These are phyloP conservation scores for Prunella himalayana DNA, from an alignment of 2,113 vertebrate species.

Conservation along the genomic window DNA sequence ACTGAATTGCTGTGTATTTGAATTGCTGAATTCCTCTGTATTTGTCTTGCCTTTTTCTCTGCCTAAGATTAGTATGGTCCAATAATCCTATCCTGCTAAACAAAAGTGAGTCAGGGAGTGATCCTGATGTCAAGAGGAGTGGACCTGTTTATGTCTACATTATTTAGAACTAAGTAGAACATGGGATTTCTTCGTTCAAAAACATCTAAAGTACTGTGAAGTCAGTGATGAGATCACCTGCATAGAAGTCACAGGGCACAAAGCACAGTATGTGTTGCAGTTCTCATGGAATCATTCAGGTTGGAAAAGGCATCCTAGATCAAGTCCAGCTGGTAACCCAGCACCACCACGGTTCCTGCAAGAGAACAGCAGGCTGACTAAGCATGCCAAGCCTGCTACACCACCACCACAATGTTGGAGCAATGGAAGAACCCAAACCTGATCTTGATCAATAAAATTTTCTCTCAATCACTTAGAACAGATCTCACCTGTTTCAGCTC, in stretches of 20 bases:
- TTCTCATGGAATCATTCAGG: not conserved
- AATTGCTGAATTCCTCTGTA: not conserved
- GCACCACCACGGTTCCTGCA: not conserved
- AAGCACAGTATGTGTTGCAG: not conserved
- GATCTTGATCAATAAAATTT: not conserved
- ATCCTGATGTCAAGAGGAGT: not conserved
- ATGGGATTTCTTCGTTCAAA: not conserved
- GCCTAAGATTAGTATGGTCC: not conserved
- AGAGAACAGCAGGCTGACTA: not conserved
- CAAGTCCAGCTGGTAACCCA: not conserved
- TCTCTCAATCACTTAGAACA: not conserved
- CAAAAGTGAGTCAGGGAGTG: not conserved
- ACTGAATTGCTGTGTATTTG: not conserved
- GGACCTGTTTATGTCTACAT: not conserved
- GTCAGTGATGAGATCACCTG: not conserved
- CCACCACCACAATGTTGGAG: not conserved
- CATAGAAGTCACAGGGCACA: rapidly evolving
- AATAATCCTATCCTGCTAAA: not conserved
- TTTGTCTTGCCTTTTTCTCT: not conserved
- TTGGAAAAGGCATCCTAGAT: not conserved
- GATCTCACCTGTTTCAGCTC: not conserved
- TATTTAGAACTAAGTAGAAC: not conserved
- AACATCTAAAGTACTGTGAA: not conserved
- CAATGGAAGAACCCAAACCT: not conserved
- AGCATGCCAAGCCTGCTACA: not conserved